A percentile compares a stretch with the other conserved stretches of the same genome.
Conservation (phyloP, 2,888 invertebrate genomes). For the Nezara viridula region DNA sequence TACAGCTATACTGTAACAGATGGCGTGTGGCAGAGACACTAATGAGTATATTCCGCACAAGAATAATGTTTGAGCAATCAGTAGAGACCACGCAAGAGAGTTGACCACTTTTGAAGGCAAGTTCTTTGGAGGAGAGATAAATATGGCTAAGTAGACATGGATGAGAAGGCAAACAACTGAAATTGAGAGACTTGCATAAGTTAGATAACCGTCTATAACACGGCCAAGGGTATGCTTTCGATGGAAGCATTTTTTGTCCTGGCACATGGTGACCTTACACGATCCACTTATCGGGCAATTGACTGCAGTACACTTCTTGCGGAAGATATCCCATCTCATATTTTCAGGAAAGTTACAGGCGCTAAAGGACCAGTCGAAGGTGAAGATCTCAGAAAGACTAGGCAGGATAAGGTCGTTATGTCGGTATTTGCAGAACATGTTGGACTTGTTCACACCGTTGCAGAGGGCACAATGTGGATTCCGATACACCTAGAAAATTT, state of each 20-base stretch:
- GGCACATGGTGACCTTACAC: background rate
- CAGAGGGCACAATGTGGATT: slow-evolving; percentile 62
- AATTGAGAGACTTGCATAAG: slow-evolving; percentile 26
- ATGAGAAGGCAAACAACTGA: slow-evolving; percentile 57
- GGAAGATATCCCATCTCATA: slow-evolving; percentile 57
- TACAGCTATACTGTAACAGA: slow-evolving; percentile 54
- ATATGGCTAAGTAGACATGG: slow-evolving; percentile 54
- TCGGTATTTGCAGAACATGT: slow-evolving; percentile 49
- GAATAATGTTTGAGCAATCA: slow-evolving; percentile 58
- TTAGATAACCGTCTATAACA: slow-evolving; percentile 59
- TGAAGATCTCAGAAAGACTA: slow-evolving; percentile 54
- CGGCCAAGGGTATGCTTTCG: background rate
- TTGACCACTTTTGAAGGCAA: slow-evolving; percentile 58
- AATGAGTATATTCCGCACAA: slow-evolving; percentile 55
- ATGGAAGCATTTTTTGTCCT: background rate
- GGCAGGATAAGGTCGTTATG: background rate
- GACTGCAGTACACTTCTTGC: slow-evolving; percentile 9
- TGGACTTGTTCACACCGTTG: slow-evolving; percentile 49
- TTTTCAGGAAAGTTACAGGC: slow-evolving; percentile 57
- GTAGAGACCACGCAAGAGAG: slow-evolving; percentile 56
- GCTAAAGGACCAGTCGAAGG: slow-evolving; percentile 55
- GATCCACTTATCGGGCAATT: background rate
- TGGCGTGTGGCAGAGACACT: slow-evolving; percentile 22
- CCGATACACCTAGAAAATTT: slow-evolving; percentile 51
- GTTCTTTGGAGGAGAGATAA: slow-evolving; percentile 50